Conservation (phyloP, 23 tunicate species). For the Ascidia mentula region DNA sequence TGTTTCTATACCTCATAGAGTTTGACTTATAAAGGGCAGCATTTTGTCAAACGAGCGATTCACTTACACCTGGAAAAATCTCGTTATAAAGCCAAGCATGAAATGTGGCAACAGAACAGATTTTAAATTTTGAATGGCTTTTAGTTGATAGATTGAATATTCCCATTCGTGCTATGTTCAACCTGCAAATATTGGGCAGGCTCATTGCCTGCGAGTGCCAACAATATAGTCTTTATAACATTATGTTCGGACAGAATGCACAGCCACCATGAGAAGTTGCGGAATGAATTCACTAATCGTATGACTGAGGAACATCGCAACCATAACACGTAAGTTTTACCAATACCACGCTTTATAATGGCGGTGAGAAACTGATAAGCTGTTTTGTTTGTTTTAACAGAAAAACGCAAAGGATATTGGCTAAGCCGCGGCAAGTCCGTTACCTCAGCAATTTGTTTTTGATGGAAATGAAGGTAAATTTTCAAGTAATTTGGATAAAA, state of each 20-base stretch:
- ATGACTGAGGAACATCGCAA: constrained; percentile 21
- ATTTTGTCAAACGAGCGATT: too few species aligned
- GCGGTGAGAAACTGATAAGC: neutral
- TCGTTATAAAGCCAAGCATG: too few species aligned
- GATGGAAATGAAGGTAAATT: constrained; percentile 78
- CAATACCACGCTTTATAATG: neutral
- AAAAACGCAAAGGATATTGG: constrained; percentile 49
- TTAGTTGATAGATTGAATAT: too few species aligned
- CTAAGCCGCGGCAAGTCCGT: constrained; percentile 73
- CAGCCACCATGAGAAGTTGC: constrained; percentile 12
- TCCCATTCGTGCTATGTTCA: too few species aligned
- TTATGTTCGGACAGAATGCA: neutral
- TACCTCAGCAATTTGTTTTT: constrained; percentile 63
- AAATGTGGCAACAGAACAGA: too few species aligned
- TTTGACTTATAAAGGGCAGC: too few species aligned
- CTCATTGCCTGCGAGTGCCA: too few species aligned
- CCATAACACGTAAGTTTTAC: neutral
- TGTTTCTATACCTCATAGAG: too few species aligned
- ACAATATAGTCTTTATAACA: too few species aligned
- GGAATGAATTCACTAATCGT: constrained; percentile 22
- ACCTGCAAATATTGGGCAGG: too few species aligned
- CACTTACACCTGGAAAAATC: too few species aligned
- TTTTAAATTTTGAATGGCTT: too few species aligned
- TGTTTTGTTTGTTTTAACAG: constrained; percentile 15
- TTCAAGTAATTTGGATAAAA: neutral